phyloP scores from a whole-genome alignment of 2,888 invertebrate species.

The Pandemis corylana region DNA sequence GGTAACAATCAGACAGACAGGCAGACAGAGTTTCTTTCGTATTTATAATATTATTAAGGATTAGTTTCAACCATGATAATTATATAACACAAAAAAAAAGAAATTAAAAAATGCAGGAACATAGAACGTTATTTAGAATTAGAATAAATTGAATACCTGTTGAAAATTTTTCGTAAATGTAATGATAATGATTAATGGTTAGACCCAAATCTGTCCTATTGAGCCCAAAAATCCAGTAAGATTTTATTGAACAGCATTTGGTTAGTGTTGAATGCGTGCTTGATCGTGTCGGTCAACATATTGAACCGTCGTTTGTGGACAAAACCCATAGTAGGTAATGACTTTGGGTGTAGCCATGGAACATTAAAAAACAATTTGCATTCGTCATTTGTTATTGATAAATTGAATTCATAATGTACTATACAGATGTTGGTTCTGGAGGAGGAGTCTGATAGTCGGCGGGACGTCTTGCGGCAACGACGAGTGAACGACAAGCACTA shows the following conservation, averaged over 20 bases:
- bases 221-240: not conserved
- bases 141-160: not conserved
- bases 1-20: no score
- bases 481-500: slow-evolving; percentile 92
- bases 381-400: not conserved
- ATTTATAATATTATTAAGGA: no score
- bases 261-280: not conserved
- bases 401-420: slow-evolving; percentile 8
- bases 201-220: not conserved
- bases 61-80: no score
- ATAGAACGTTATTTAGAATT: no score
- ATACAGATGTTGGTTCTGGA: slow-evolving; percentile 76
- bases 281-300: not conserved
- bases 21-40: no score
- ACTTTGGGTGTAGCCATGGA: slow-evolving; percentile 5
- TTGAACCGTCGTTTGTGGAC: slow-evolving; percentile 8
- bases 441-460: slow-evolving; percentile 74
- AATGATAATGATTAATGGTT: not conserved
- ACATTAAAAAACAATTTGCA: slow-evolving; percentile 10
- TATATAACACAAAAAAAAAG: no score
- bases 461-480: slow-evolving; percentile 87
- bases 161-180: not conserved
- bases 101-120: no score
- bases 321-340: not conserved
- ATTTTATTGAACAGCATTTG: not conserved